Evolutionary conservation across 2,797 vertebrate genomes (phyloP).

Genomic region (Melanotaenia maccullochi): DNA sequence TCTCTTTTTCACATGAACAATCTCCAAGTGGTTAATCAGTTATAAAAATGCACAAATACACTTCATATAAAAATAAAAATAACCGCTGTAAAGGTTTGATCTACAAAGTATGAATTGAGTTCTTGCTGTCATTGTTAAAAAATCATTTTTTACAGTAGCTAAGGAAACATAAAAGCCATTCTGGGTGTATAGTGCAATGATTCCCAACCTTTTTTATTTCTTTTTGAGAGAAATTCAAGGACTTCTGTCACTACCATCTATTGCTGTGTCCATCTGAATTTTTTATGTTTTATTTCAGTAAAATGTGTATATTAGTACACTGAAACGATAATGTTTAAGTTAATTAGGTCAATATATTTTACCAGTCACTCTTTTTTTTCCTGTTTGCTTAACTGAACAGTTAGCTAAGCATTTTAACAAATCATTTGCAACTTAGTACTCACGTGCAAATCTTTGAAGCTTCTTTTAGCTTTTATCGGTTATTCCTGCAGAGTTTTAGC

Average conservation of each 20-base stretch:
- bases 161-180: slow-evolving; percentile 65
- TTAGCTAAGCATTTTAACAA: not conserved
- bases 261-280: no score
- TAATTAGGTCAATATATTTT: not conserved
- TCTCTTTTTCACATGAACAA: slow-evolving; percentile 29
- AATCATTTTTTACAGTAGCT: slow-evolving; percentile 57
- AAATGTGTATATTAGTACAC: not conserved
- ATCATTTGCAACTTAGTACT: not conserved
- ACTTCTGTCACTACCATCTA: not conserved
- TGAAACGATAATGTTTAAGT: not conserved
- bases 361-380: not conserved
- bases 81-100: slow-evolving; percentile 38
- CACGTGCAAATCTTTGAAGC: not conserved
- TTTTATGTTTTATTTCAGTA: not conserved
- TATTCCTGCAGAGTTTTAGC: not conserved
- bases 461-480: not conserved
- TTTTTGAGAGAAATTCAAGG: not conserved
- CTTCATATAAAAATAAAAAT: slow-evolving; percentile 16
- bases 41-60: slow-evolving; percentile 30
- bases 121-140: slow-evolving; percentile 10
- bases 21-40: slow-evolving; percentile 39
- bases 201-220: slow-evolving; percentile 16
- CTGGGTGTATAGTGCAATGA: slow-evolving; percentile 44
- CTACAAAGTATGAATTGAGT: slow-evolving; percentile 5
- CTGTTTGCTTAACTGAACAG: not conserved